Conservation (phyloP, 2,888 invertebrate genomes). For the Micoletzkya japonica region DNA sequence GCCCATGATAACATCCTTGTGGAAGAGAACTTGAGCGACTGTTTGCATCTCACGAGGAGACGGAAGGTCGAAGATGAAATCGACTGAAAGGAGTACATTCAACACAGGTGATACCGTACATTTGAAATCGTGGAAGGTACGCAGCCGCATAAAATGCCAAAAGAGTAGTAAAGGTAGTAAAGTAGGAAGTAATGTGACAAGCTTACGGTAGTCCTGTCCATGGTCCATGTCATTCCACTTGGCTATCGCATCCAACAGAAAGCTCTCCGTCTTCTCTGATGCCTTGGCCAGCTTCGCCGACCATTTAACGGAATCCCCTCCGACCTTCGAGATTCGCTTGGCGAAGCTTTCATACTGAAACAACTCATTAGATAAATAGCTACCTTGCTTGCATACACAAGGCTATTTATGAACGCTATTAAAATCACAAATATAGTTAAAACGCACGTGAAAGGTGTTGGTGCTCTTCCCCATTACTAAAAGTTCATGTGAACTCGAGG, state of each 20-base stretch:
- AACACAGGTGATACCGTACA: not conserved
- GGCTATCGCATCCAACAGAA: constrained; percentile 79
- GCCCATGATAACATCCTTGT: constrained; percentile 64
- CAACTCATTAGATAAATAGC: no score
- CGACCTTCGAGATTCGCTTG: constrained; percentile 82
- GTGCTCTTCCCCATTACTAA: no score
- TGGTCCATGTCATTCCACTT: constrained; percentile 83
- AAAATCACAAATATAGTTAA: no score
- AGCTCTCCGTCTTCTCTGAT: constrained; percentile 74
- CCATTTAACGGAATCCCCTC: constrained; percentile 75
- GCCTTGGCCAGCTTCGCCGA: constrained; percentile 30
- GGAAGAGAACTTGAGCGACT: constrained; percentile 80
- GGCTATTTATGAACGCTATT: no score
- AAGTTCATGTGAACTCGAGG: no score
- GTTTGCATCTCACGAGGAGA: constrained; percentile 74
- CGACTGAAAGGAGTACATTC: constrained; percentile 62
- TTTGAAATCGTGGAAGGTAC: no score
- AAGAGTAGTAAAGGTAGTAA: not conserved
- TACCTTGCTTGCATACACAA: no score
- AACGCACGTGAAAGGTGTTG: no score
- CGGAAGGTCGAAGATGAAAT: constrained; percentile 76
- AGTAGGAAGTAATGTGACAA: constrained; percentile 64
- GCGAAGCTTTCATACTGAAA: constrained; percentile 71
- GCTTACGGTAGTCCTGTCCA: constrained; percentile 78
- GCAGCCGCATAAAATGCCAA: not conserved